Evolutionary conservation across 2,113 vertebrate genomes (phyloP).

Genomic region (Megalops atlanticus): DNA sequence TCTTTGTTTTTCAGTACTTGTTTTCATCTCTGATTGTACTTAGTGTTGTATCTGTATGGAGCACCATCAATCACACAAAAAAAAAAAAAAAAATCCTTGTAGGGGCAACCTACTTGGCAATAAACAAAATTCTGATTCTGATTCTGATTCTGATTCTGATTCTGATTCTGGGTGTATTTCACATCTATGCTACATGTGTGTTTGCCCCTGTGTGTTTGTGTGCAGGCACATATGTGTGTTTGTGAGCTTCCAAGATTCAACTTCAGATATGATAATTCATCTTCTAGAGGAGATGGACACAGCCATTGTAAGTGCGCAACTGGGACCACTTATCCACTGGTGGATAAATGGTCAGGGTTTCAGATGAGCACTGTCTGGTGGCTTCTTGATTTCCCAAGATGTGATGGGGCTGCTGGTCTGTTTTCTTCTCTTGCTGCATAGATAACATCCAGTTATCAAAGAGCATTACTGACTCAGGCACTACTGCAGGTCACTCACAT

Average conservation of each 20-base stretch:
- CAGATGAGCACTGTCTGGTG: neutral
- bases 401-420: conserved; percentile 1
- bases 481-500: conserved; percentile 29
- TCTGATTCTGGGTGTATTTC: too few species aligned
- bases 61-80: too few species aligned
- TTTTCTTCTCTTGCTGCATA: conserved; percentile 31
- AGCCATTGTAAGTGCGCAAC: neutral
- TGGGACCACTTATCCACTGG: neutral
- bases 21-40: too few species aligned
- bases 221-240: neutral
- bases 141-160: too few species aligned
- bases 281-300: neutral
- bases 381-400: conserved; percentile 35
- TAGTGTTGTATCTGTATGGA: too few species aligned
- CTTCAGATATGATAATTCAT: neutral
- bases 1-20: too few species aligned
- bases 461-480: conserved; percentile 37
- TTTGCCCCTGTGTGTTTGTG: neutral
- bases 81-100: too few species aligned
- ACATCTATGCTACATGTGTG: neutral
- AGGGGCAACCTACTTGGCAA: too few species aligned
- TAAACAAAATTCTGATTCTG: too few species aligned
- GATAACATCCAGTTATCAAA: conserved; percentile 41
- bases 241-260: neutral
- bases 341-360: neutral